phyloP scores from a whole-genome alignment of 2,888 invertebrate genomes.

The Diarsia dahlii region DNA sequence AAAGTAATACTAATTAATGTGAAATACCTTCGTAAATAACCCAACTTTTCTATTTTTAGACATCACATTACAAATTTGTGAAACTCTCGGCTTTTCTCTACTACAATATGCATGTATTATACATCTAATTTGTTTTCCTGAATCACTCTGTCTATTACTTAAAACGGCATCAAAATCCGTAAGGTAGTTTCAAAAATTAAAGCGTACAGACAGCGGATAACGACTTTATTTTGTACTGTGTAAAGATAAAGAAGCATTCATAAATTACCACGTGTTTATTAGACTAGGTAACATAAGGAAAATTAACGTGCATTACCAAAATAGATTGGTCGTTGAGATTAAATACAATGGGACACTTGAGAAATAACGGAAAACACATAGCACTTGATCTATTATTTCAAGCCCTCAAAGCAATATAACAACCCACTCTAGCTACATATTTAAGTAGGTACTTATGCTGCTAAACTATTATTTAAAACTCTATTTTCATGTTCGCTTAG shows the following conservation, averaged over 20 bases:
- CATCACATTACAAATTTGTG: too few species aligned
- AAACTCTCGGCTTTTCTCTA: too few species aligned
- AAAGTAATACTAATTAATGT: too few species aligned
- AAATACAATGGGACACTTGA: neutral
- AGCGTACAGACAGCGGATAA: too few species aligned
- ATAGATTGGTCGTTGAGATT: conserved; percentile 6
- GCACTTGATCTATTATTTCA: conserved; percentile 19
- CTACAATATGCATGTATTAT: too few species aligned
- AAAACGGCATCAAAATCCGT: too few species aligned
- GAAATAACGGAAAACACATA: conserved; percentile 22
- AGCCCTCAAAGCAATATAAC: neutral
- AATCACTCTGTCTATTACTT: too few species aligned
- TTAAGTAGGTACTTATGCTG: neutral
- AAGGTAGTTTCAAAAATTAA: too few species aligned
- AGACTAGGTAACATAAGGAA: neutral
- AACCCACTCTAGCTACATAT: neutral
- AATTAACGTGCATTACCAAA: conserved; percentile 10
- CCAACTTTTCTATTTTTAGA: too few species aligned
- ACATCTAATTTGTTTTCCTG: too few species aligned
- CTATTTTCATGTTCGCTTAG: neutral
- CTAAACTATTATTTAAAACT: neutral
- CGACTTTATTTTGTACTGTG: too few species aligned
- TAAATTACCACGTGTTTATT: neutral
- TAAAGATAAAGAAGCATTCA: neutral
- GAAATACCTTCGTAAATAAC: too few species aligned